Base-by-base conservation (phyloP, 2,113 vertebrate genomes). In the Syngnathus scovelli region DNA sequence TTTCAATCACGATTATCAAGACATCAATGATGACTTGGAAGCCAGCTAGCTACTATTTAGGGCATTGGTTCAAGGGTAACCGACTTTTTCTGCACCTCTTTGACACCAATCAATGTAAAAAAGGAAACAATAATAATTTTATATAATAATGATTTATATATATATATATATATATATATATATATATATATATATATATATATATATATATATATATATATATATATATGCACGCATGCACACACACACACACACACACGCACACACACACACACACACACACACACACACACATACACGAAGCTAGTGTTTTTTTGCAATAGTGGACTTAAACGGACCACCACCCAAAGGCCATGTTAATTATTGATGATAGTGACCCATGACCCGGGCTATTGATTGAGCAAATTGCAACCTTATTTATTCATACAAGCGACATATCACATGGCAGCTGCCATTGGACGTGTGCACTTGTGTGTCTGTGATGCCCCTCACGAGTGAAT, bases 371-470 rank as follows among this genome's bases (percentile, higher is more conserved):
- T 68, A 70, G 79, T 81, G 46, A 83, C 71, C 71, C 64, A 39
- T 88, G 81, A 85, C 82, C 76, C 8, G 55, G 36, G 66, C 56
- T 85, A 88, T 88, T 72, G 88, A 89, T 86, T 51, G 75, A 83
- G 78, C 67, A 83, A 76, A 83, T 80, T 78, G 74, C 71, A 81
- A 69, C 68, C 75, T 79, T 44, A 67, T 72, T 82, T 82, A 77
- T 82, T 79, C 82, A 58, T 80, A 74, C 76, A 74, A 64, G 61
- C 64, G 49, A 33, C 61, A 18, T 69, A 82, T 85, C 78, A 64
- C 82, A 79, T 81, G 72, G 37, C 79, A 23, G 65, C 62, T 76
- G 75, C 52, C 41, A 58, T 67, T 63, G 18, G 51, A n/a, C n/a
- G 15, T 55, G 66, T 56, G 67, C 58, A 52, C 33, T 7, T 6